Base-by-base conservation (phyloP, 2,113 vertebrate species). In the Ahaetulla prasina region DNA sequence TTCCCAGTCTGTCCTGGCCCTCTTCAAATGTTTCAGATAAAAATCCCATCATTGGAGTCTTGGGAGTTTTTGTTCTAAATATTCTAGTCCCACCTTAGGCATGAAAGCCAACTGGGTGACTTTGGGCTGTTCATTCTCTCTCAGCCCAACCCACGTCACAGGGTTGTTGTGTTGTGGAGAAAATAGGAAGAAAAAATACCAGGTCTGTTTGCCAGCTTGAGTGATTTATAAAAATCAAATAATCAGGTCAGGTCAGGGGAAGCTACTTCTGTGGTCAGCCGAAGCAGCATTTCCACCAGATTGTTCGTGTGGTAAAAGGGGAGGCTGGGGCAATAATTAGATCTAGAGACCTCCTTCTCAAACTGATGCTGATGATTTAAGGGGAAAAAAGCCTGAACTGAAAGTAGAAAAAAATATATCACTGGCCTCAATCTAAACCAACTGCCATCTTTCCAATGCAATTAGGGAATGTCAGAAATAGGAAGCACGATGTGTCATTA, bases 1-100 rank as follows among this genome's bases (percentile, higher is more conserved):
- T 89, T 89, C 0, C 87, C 0, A 95, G 90, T 94, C 92, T 39
- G 30, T n/a, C 63, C 63, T n/a, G 94, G 93, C 87, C 87, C 80
- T 93, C 92, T 54, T 5, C 18, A 80, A 9, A 80, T 43, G 18
- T 22, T 80, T 80, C 74, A 39, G 3, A 80, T 39, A 35, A 39
- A 80, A 39, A 39, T 35, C 30, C 14, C 74, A 80, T 43, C 16
- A 35, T 22, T 9, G 6, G 35, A 35, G 35, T 22, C 35, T 22
- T 80, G 35, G 74, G 35, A 43, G 74, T 43, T 80, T 22, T 80
- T 80, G 35, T 22, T 43, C 35, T 80, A 80, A 80, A 80, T 39
- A 80, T 80, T 22, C 18, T 3, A 22, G 30, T 68, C 30, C 30
- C 63, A 68, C 30, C 5, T 68, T 68, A 35, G 63, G 63, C 63